phyloP scores from a whole-genome alignment of 2,888 invertebrate genomes.

The Coremacera marginata region DNA sequence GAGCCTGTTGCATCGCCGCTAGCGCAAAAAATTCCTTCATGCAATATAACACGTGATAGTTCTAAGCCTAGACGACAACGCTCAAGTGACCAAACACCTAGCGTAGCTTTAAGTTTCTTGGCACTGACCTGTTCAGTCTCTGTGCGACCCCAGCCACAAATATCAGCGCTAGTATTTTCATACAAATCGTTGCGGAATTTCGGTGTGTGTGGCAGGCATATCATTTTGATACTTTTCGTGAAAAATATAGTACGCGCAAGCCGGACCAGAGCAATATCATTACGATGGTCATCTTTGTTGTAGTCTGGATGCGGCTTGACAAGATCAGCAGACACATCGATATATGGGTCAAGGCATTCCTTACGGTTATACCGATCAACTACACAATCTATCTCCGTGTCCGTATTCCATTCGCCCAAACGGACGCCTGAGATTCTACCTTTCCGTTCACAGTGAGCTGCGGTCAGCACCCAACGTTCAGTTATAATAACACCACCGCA shows the following conservation, averaged over 20 bases:
- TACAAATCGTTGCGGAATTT: constrained; percentile 60
- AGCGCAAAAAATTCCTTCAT: constrained; percentile 69
- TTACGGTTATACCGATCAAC: constrained; percentile 54
- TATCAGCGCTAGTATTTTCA: constrained; percentile 68
- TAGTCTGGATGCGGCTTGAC: constrained; percentile 77
- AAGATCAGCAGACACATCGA: constrained; percentile 75
- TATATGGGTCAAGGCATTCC: constrained; percentile 74
- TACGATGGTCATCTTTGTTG: constrained; percentile 72
- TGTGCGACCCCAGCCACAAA: constrained; percentile 78
- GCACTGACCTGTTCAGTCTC: constrained; percentile 70
- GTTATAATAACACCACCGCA: constrained; percentile 81
- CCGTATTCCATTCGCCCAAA: constrained; percentile 67
- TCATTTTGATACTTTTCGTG: constrained; percentile 73
- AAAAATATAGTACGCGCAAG: constrained; percentile 71
- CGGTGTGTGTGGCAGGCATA: constrained; percentile 72
- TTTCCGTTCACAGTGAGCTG: constrained; percentile 78
- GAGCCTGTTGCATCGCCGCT: constrained; percentile 72
- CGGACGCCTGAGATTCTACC: constrained; percentile 72
- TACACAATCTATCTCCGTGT: constrained; percentile 59
- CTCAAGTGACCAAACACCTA: constrained; percentile 68
- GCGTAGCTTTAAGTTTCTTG: constrained; percentile 71
- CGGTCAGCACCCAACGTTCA: constrained; percentile 78
- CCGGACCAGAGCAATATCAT: constrained; percentile 81
- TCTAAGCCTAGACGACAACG: background rate
- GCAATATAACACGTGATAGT: background rate